Evolutionary conservation across 2,797 vertebrate genomes (phyloP), one percentile per base, ranked within the genome.

Genomic region (Chelonia mydas): DNA sequence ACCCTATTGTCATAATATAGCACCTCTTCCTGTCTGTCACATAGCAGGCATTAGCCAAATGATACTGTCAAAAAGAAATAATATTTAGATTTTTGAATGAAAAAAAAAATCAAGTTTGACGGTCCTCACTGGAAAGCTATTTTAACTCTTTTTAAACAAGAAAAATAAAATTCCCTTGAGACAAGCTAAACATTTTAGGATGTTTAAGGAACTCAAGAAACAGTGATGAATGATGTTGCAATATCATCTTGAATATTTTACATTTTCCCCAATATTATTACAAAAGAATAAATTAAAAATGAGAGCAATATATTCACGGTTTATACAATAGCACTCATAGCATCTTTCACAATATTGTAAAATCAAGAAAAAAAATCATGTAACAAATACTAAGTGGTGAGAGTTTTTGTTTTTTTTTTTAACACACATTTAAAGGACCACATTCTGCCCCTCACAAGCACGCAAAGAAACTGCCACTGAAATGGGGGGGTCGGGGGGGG

Each of bases 131-230:
- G 13, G 83, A 86, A 85, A 82, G 68, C 45, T 1, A 2, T 82
- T 86, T 87, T 16, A 27, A 31, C 86, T 47, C 28, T 94, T 91
- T 94, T 51, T 88, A 95, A 81, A 82, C 37, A 33, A 50, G 74
- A 49, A 79, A 16, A 21, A 83, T 92, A 53, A 55, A 80, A 4
- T 41, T 49, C 1, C 1, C 59, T 84, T 90, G 65, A 7, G 51
- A 89, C 89, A 65, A 92, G 11, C n/a, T 21, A 87, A 83, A 65
- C 76, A 1, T 27, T 86, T 16, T 88, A 79, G 76, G 81, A 27
- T 19, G 4, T 5, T 89, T 1, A n/a, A 85, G 23, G 7, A 96
- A 94, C 13, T 82, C 53, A 82, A 65, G 93, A 90, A 86, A 16
- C 8, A 89, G 91, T 81, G 76, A 53, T 6, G 90, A 92, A 94